These are phyloP conservation scores for Mustela erminea DNA, from an alignment of 2,797 vertebrate species.

Conservation along the genomic window DNA sequence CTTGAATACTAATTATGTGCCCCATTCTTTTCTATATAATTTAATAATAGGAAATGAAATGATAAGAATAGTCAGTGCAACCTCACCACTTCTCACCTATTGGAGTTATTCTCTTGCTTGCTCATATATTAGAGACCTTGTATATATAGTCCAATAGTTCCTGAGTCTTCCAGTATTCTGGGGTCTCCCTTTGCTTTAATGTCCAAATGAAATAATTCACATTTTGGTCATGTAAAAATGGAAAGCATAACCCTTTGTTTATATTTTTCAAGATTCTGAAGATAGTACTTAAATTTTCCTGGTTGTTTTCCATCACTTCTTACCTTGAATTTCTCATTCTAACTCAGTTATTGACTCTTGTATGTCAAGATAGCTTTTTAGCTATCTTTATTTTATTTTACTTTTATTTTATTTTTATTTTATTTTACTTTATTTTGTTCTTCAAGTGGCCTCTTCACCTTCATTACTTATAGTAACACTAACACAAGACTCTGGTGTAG, in stretches of 20 bases:
- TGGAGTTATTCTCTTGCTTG: background rate
- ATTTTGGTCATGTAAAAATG: background rate
- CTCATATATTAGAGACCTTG: background rate
- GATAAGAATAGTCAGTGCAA: background rate
- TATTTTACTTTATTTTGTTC: background rate
- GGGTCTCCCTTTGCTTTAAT: background rate
- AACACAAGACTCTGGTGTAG: background rate
- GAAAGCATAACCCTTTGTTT: background rate
- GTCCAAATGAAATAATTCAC: background rate
- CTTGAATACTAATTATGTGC: background rate
- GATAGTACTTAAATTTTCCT: background rate
- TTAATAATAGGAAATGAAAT: background rate
- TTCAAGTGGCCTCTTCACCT: background rate
- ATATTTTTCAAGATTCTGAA: background rate
- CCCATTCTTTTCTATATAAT: background rate
- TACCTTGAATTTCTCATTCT: conserved; percentile 21
- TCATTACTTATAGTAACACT: background rate
- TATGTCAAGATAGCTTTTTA: background rate
- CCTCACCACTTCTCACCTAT: background rate
- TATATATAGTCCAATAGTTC: background rate
- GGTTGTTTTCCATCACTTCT: background rate
- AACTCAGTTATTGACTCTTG: background rate
- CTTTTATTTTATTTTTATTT: too few species aligned
- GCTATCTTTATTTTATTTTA: too few species aligned
- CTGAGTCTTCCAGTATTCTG: background rate